Evolutionary conservation across 1,140 invertebrate species (phyloP).

Genomic region (Dryas iulia): DNA sequence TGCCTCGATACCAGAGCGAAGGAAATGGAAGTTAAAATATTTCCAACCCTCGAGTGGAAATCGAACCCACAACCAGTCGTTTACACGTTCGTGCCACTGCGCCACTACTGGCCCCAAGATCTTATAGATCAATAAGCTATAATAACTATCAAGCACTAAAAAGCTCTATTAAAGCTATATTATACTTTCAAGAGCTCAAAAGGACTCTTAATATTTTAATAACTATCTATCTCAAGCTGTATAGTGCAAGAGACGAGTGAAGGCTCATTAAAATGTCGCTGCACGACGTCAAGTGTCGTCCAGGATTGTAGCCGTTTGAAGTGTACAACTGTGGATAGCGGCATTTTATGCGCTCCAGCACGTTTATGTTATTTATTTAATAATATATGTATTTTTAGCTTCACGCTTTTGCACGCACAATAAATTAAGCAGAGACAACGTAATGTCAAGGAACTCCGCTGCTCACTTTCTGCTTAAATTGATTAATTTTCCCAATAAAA

Average conservation of each 20-base stretch:
- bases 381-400: not conserved
- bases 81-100: too few species aligned
- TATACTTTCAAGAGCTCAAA: not conserved
- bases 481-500: too few species aligned
- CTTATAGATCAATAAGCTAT: too few species aligned
- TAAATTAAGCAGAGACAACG: not conserved
- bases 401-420: not conserved
- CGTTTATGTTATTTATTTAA: not conserved
- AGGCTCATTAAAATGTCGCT: slow-evolving; percentile 28
- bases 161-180: not conserved
- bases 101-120: too few species aligned
- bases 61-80: too few species aligned
- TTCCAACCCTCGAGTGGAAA: too few species aligned
- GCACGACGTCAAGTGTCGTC: slow-evolving; percentile 17
- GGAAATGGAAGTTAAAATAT: too few species aligned
- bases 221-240: not conserved
- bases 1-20: too few species aligned
- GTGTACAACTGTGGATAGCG: slow-evolving; percentile 12
- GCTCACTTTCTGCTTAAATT: not conserved
- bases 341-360: slow-evolving; percentile 10
- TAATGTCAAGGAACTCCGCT: not conserved
- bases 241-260: not conserved
- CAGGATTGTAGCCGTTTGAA: slow-evolving; percentile 15
- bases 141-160: too few species aligned
- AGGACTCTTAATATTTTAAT: not conserved